These are phyloP conservation scores for Stenchaetothrips biformis DNA, from an alignment of 2,888 invertebrate species.

Conservation along the genomic window DNA sequence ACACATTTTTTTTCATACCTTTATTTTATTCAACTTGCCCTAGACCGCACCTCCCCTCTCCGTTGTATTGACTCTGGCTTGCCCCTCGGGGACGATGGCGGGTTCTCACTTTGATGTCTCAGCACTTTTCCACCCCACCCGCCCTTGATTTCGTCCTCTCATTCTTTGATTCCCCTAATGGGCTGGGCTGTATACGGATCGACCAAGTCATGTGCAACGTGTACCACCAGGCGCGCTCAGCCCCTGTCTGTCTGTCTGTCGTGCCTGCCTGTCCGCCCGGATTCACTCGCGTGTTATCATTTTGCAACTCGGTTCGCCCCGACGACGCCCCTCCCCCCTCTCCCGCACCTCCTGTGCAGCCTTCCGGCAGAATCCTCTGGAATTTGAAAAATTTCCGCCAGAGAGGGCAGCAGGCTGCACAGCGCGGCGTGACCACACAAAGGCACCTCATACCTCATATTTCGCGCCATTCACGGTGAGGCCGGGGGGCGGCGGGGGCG, in stretches of 20 bases:
- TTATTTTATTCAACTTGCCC: no score
- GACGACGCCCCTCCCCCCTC: no score
- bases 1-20: no score
- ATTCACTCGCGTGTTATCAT: no score
- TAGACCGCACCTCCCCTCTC: no score
- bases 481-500: neutral
- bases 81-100: no score
- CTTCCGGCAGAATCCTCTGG: neutral
- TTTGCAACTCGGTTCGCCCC: no score
- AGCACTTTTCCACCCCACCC: neutral
- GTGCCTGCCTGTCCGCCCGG: no score
- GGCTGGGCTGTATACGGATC: neutral
- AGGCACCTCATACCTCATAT: constrained; percentile 1
- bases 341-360: neutral
- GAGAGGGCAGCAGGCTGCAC: neutral
- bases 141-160: neutral
- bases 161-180: neutral
- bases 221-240: neutral
- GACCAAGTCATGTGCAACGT: neutral
- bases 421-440: neutral
- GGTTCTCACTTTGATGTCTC: neutral
- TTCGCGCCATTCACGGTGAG: neutral
- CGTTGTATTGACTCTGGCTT: no score
- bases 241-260: no score
- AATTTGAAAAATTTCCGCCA: neutral